phyloP scores from a whole-genome alignment of 2,888 invertebrate genomes.

The Fabriciana adippe region DNA sequence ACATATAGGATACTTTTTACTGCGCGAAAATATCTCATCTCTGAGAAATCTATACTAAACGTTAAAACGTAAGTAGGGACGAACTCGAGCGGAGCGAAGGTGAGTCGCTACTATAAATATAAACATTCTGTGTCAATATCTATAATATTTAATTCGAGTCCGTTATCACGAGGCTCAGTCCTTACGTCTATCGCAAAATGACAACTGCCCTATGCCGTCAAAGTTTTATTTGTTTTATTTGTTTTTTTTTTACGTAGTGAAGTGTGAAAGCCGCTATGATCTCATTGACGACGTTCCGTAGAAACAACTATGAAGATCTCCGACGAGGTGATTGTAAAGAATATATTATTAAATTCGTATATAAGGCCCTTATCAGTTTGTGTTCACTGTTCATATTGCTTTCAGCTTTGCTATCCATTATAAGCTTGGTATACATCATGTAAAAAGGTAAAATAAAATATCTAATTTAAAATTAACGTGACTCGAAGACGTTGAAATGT shows the following conservation, averaged over 20 bases:
- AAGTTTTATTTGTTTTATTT: constrained; percentile 14
- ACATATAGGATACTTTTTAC: no score
- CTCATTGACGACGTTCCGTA: constrained; percentile 33
- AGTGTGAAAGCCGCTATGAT: constrained; percentile 41
- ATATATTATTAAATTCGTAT: background rate
- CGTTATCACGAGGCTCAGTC: constrained; percentile 12
- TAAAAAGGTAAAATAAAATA: no score
- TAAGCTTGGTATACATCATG: background rate
- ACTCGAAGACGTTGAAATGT: no score
- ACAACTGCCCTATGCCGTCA: background rate
- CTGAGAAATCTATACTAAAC: no score
- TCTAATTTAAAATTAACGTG: no score
- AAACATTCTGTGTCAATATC: no score
- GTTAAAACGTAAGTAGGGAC: no score
- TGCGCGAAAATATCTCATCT: no score
- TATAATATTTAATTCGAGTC: no score
- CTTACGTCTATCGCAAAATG: constrained; percentile 27
- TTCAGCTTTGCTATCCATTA: background rate
- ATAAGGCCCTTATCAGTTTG: background rate
- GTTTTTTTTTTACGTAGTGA: constrained; percentile 12
- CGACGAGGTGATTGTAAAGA: constrained; percentile 25
- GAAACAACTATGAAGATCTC: constrained; percentile 50
- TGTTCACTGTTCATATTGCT: background rate
- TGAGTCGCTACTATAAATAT: no score
- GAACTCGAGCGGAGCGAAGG: no score